A percentile compares a stretch with the other conserved stretches of the same genome.
Conservation (phyloP, 2,797 vertebrate genomes). For the Trachops cirrhosus region DNA sequence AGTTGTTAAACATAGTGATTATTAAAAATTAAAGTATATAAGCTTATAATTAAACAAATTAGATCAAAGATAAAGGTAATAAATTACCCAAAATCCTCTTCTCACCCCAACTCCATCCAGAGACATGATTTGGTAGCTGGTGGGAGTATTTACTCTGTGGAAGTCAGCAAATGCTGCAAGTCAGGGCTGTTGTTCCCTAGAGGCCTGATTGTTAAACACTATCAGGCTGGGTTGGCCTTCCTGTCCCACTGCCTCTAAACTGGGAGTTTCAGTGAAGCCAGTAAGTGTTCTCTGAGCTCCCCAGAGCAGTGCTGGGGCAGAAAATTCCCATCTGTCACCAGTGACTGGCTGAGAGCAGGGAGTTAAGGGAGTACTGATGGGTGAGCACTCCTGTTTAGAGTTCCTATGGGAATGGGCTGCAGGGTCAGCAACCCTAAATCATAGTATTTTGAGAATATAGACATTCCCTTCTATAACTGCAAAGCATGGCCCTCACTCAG, state of each 20-base stretch:
- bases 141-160: background rate
- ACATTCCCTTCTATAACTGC: constrained; percentile 16
- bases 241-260: background rate
- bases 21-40: constrained; percentile 27
- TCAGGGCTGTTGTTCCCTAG: background rate
- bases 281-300: background rate
- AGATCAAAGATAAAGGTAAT: background rate
- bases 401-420: constrained; percentile 38
- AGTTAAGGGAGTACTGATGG: constrained; percentile 3
- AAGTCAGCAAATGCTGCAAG: constrained; percentile 32
- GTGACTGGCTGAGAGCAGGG: background rate
- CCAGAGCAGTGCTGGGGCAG: background rate
- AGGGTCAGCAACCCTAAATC: constrained; percentile 19
- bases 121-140: background rate
- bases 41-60: background rate
- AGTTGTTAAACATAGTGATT: background rate
- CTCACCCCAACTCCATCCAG: background rate
- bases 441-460: constrained; percentile 37
- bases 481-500: background rate
- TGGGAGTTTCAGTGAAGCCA: background rate
- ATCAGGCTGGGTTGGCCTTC: background rate
- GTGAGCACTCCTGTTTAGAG: constrained; percentile 26
- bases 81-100: background rate
- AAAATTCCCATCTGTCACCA: constrained; percentile 33
- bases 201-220: constrained; percentile 15